Conservation (phyloP, 2,113 vertebrate species). For the Rynchops niger region DNA sequence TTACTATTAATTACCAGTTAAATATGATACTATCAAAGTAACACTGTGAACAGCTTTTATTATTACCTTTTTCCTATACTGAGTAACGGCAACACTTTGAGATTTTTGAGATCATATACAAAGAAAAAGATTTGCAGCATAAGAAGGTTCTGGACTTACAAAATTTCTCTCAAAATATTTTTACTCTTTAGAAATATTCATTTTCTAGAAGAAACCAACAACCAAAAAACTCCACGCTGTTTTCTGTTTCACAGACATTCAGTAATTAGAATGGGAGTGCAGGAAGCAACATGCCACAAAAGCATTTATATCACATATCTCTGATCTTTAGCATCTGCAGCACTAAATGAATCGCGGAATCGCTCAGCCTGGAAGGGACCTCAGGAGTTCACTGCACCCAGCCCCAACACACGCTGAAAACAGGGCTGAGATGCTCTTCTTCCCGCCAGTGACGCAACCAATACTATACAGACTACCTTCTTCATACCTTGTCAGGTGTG, state of each 20-base stretch:
- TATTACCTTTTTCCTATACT: not conserved
- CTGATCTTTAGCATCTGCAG: not conserved
- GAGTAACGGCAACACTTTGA: not conserved
- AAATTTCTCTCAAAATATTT: not conserved
- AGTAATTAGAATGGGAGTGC: not conserved
- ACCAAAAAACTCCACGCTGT: not conserved
- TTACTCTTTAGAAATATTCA: not conserved
- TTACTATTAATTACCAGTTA: not conserved
- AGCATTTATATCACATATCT: not conserved
- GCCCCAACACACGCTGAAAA: not conserved
- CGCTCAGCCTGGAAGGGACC: not conserved
- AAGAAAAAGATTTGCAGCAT: not conserved
- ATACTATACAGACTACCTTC: not conserved
- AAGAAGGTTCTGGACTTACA: not conserved
- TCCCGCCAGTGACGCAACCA: not conserved
- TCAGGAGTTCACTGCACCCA: not conserved
- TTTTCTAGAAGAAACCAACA: not conserved
- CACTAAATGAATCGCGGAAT: not conserved
- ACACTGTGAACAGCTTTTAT: not conserved
- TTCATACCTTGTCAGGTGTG: not conserved
- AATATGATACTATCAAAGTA: not conserved
- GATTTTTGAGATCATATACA: not conserved
- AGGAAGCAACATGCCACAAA: rapidly evolving
- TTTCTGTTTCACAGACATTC: not conserved
- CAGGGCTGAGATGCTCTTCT: not conserved